Evolutionary conservation across 2,113 vertebrate genomes (phyloP), one percentile per base, ranked within the genome.

Genomic region (Tor tambroides): DNA sequence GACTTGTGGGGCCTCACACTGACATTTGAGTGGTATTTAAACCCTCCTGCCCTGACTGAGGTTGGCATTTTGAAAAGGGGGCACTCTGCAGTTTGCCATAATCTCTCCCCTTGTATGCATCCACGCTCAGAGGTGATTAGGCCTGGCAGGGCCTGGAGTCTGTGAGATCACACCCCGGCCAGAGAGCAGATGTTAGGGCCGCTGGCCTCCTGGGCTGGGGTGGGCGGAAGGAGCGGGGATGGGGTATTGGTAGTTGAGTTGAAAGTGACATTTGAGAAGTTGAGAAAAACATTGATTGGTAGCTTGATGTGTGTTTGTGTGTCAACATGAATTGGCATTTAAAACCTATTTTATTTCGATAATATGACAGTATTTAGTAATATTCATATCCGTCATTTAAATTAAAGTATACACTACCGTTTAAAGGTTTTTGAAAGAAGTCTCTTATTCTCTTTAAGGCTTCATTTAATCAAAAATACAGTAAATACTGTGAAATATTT

Each of bases 21-120:
- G 95, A 94, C 94, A 95, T 96, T 95, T 95, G 85, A 92, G 87
- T 95, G 93, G 90, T 93, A 94, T 94, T 95, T 95, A 92, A 92
- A 92, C 89, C 93, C 88, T 88, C 84, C 91, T 92, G 90, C 91
- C 92, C 92, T 78, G 90, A 92, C 93, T 84, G 89, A 91, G 87
- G 88, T 91, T 95, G 93, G 93, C 94, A 95, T 94, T 94, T 95
- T 92, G 89, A 88, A 93, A 91, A 89, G 90, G 90, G 89, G 91
- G 89, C 89, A 87, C 86, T 79, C 26, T 69, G 72, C 19, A 12
- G 38, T 56, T 75, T 85, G 80, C 89, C 41, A 84, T 92, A 93
- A 91, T 88, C 85, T 80, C 80, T 87, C 83, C 91, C 85, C 87
- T 77, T 89, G 65, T 69, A 49, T 59, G 67, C 86, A 72, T 90